These are phyloP conservation scores for Hanleya hanleyi DNA, from an alignment of 2,888 invertebrate genomes.

Conservation along the genomic window DNA sequence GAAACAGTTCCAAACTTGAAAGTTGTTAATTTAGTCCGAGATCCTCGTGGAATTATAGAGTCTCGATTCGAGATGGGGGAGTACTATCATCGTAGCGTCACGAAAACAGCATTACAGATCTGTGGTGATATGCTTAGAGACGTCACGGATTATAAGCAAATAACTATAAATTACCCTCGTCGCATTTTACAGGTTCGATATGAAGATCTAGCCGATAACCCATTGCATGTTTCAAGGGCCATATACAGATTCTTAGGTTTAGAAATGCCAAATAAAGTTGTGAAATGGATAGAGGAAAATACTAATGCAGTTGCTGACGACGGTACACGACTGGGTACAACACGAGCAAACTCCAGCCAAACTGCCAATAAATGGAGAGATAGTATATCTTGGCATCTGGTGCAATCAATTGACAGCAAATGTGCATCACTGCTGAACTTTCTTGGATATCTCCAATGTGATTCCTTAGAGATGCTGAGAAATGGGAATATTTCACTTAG, in stretches of 20 bases:
- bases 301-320: background rate
- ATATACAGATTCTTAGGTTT: background rate
- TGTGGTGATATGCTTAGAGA: background rate
- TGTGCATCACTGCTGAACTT: background rate
- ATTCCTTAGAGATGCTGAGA: background rate
- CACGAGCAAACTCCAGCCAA: background rate
- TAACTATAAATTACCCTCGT: background rate
- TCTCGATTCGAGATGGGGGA: background rate
- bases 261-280: background rate
- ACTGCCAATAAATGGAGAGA: background rate
- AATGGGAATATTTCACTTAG: background rate
- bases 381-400: background rate
- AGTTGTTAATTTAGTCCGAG: background rate
- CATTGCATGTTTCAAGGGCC: background rate
- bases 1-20: background rate
- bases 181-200: background rate
- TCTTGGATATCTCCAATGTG: background rate
- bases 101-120: background rate
- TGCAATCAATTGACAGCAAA: background rate
- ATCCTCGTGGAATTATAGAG: background rate
- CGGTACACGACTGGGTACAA: background rate
- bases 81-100: background rate
- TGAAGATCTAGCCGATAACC: background rate
- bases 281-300: background rate
- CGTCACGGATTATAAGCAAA: background rate